A percentile compares a stretch with the other conserved stretches of the same genome.
These are phyloP conservation scores for Paramuricea clavata DNA, from an alignment of 92 coral and sea anemone species.

Conservation along the genomic window DNA sequence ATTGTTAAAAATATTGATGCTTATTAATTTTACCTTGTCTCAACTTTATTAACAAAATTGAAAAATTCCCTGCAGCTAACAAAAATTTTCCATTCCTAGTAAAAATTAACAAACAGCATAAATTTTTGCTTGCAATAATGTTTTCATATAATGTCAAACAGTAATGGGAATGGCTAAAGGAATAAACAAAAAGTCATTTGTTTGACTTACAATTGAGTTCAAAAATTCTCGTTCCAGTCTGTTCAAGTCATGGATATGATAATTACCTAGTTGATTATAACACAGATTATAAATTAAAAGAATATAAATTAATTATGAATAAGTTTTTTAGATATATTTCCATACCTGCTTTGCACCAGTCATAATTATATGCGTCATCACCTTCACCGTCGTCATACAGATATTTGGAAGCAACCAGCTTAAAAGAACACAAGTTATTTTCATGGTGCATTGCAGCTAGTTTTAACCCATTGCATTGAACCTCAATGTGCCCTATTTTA, in stretches of 20 bases:
- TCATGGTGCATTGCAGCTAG: too few species aligned
- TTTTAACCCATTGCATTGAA: too few species aligned
- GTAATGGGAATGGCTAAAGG: too few species aligned
- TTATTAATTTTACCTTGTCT: constrained; percentile 74
- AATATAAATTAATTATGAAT: not conserved
- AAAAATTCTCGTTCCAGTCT: constrained; percentile 92
- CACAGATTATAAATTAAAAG: not conserved
- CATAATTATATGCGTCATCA: constrained; percentile 93
- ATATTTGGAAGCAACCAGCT: constrained; percentile 99
- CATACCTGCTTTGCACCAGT: constrained; percentile 97
- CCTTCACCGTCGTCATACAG: constrained; percentile 98
- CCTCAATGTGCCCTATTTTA: too few species aligned
- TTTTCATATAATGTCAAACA: too few species aligned
- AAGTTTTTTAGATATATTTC: not conserved
- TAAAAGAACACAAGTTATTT: not conserved
- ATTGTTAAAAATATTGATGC: not conserved
- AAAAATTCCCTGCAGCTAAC: constrained; percentile 87
- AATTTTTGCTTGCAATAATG: not conserved
- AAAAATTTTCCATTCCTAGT: constrained; percentile 95
- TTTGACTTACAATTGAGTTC: constrained; percentile 78
- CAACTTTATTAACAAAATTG: constrained; percentile 92
- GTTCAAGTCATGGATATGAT: constrained; percentile 83
- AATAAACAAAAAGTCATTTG: not conserved
- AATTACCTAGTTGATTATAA: constrained; percentile 65
- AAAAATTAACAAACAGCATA: not conserved